phyloP scores from a whole-genome alignment of 2,797 vertebrate genomes.

The Channallabes apus region DNA sequence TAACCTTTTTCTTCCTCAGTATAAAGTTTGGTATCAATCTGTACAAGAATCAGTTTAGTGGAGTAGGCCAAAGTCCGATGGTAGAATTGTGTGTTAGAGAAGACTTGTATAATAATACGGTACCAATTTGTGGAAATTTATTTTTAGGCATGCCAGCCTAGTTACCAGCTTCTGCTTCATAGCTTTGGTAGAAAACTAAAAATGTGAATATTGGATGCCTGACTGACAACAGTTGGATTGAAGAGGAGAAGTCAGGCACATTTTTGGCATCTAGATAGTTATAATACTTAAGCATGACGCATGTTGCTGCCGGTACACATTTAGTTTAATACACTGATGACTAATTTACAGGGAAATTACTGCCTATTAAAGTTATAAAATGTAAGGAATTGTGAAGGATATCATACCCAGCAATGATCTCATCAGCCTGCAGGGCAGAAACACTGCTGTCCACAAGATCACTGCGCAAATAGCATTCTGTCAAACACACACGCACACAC shows the following conservation, averaged over 20 bases:
- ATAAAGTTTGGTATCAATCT: not conserved
- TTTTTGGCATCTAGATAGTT: not conserved
- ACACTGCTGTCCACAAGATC: constrained; percentile 67
- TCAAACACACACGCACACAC: constrained; percentile 48
- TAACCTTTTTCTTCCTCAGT: not conserved
- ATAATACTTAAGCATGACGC: not conserved
- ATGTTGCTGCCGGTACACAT: not conserved
- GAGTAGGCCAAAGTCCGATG: not conserved
- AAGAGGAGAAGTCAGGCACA: not conserved
- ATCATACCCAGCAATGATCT: constrained; percentile 72
- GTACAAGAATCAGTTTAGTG: not conserved
- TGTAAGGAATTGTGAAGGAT: constrained; percentile 5
- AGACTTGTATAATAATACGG: not conserved
- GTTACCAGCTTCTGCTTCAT: not conserved
- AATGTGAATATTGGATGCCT: not conserved
- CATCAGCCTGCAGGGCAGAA: constrained; percentile 69
- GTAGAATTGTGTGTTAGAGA: not conserved
- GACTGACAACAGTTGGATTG: not conserved
- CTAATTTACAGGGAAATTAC: not conserved
- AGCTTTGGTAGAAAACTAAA: not conserved
- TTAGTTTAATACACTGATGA: not conserved
- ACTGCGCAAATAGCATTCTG: constrained; percentile 70
- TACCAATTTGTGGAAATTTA: not conserved
- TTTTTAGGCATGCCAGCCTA: constrained; percentile 1
- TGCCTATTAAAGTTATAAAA: not conserved